phyloP scores from a whole-genome alignment of 2,888 invertebrate genomes.

The Chrysolina haemoptera region DNA sequence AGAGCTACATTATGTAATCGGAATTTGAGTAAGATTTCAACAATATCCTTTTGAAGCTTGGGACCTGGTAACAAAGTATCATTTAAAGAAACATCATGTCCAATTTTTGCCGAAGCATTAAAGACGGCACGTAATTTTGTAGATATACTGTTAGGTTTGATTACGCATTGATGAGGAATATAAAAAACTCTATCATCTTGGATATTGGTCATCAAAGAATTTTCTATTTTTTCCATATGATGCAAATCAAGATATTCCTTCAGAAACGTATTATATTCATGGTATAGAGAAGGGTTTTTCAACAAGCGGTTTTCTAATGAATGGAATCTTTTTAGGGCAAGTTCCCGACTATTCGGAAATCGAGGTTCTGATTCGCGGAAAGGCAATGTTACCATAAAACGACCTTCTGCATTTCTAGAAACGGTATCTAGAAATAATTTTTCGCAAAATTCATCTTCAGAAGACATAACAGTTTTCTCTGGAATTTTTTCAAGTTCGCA shows the following conservation, averaged over 20 bases:
- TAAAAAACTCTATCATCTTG: neutral
- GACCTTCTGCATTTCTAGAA: neutral
- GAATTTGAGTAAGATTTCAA: constrained; percentile 4
- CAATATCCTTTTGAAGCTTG: constrained; percentile 6
- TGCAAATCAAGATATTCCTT: constrained; percentile 1
- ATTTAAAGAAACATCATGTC: constrained; percentile 5
- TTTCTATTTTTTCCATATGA: neutral
- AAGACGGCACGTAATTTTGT: constrained; percentile 17
- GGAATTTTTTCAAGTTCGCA: neutral
- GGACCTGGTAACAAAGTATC: constrained; percentile 2
- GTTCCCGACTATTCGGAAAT: neutral
- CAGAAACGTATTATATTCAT: neutral
- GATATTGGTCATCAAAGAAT: neutral
- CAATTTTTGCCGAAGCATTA: constrained; percentile 17
- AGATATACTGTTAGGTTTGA: neutral
- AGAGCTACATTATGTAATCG: constrained; percentile 12
- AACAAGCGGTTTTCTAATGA: neutral
- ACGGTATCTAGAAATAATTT: neutral
- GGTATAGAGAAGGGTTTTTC: neutral
- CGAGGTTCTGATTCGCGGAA: neutral
- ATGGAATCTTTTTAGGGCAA: neutral
- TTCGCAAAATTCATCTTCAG: neutral
- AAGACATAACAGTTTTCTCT: neutral
- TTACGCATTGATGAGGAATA: constrained; percentile 6
- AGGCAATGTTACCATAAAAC: neutral